Base-by-base conservation (phyloP, 2,888 invertebrate genomes). In the Metopia argyrocephala region DNA sequence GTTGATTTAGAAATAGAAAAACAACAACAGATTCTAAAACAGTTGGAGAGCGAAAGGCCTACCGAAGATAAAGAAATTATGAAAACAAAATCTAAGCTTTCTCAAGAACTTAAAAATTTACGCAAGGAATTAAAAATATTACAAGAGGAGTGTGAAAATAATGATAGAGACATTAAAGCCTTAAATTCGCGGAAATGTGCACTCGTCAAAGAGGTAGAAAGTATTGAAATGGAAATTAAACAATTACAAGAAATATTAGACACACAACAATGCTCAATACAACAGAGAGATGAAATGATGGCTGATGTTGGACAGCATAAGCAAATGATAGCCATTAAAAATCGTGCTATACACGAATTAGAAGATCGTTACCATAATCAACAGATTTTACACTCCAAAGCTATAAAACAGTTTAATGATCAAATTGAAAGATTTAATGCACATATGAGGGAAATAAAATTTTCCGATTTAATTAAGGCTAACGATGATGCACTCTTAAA, bases 351-450 rank as follows among this genome's bases (percentile, higher is more conserved):
- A 5, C 79, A 83, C 7, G 87, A 87, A 9, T 66, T 89, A 1
- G 71, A 85, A 6, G 85, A 87, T 15, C 84, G 84, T n/a, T 83
- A 85, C 54, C 83, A 87, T 46, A 84, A 87, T 57, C 86, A 86
- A 74, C 89, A 88, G 71, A 85, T 89, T 4, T 69, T 83, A 4
- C 76, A 87, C 31, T 78, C 89, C 0, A 85, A 87, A 3, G 83
- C 85, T 15, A 86, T 87, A 27, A 87, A 87, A 12, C 85, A 86
- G 28, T 70, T 89, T 12, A 83, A 86, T 0, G 87, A 88, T 45
- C 54, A 79, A 64, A 82, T 85, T 4, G 85, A 85, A 52, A 76
- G 65, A 9, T 87, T 86, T 50, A 88, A 89, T 61, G 69, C 69
- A 5, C 82, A 84, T 28, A 84, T 85, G 18, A 84, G 85, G 20